Percentiles rank a stretch among this genome's conserved stretches.
Conservation (phyloP, 2,113 vertebrate species). For the Cebidichthys violaceus region DNA sequence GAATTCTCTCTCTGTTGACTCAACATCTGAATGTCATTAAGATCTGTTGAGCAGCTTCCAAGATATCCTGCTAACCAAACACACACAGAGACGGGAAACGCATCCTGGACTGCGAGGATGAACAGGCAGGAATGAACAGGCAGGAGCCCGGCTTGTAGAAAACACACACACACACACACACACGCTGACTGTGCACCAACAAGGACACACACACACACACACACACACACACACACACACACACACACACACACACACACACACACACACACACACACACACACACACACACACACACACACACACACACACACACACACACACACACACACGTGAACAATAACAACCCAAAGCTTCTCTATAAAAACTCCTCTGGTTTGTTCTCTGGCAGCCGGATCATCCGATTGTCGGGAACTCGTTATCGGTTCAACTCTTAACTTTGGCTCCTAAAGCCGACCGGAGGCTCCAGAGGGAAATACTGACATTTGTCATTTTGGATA, state of each 20-base stretch:
- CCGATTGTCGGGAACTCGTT: not conserved
- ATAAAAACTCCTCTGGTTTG: not conserved
- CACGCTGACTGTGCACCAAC: no score
- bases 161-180: not conserved
- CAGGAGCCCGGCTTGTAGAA: not conserved
- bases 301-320: not conserved
- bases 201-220: not conserved
- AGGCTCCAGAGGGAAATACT: not conserved
- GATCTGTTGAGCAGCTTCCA: not conserved
- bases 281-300: not conserved
- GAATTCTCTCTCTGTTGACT: not conserved
- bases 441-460: not conserved
- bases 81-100: not conserved
- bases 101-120: not conserved
- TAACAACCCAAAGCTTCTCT: not conserved
- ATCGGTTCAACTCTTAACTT: constrained; percentile 1
- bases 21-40: not conserved
- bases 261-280: not conserved
- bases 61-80: constrained; percentile 3
- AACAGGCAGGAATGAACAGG: not conserved
- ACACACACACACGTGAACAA: not conserved
- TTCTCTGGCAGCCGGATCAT: constrained; percentile 8
- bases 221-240: not conserved
- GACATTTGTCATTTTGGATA: not conserved
- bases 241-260: not conserved